These are phyloP conservation scores for Scomberomorus guttatus DNA, from an alignment of 2,797 vertebrate species.

Conservation along the genomic window DNA sequence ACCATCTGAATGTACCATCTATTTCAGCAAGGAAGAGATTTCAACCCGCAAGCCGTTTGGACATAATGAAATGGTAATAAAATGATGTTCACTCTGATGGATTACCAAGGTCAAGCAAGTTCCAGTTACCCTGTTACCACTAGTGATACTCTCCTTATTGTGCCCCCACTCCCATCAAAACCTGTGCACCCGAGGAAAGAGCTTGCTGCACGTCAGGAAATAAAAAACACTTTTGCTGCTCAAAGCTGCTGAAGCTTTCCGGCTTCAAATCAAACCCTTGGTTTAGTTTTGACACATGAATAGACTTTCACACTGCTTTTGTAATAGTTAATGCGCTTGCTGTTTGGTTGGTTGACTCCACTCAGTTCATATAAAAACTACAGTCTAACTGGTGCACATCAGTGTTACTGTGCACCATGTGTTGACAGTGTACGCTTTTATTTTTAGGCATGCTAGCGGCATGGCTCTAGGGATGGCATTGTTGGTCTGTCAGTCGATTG, in stretches of 20 bases:
- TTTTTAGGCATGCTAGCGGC: not conserved
- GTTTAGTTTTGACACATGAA: not conserved
- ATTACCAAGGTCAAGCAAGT: not conserved
- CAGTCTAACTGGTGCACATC: constrained; percentile 7
- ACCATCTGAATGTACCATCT: not conserved
- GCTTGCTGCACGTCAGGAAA: too few relatives aligned
- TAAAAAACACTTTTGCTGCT: not conserved
- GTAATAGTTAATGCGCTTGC: not conserved
- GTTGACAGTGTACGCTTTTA: constrained; percentile 1
- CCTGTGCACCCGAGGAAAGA: not conserved
- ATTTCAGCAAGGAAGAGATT: not conserved
- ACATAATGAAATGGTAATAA: not conserved
- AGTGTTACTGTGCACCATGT: not conserved
- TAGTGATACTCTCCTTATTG: not conserved
- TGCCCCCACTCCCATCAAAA: too few relatives aligned
- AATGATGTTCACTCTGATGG: not conserved
- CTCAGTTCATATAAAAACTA: constrained; percentile 4
- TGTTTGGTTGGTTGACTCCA: not conserved
- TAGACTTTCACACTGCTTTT: not conserved
- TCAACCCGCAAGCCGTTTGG: not conserved
- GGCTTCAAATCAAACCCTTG: not conserved
- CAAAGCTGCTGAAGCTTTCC: too few relatives aligned
- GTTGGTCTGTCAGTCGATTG: not conserved
- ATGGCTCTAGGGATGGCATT: not conserved
- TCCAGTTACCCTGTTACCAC: not conserved